Evolutionary conservation across 2,797 vertebrate genomes (phyloP).

Genomic region (Antrozous pallidus): DNA sequence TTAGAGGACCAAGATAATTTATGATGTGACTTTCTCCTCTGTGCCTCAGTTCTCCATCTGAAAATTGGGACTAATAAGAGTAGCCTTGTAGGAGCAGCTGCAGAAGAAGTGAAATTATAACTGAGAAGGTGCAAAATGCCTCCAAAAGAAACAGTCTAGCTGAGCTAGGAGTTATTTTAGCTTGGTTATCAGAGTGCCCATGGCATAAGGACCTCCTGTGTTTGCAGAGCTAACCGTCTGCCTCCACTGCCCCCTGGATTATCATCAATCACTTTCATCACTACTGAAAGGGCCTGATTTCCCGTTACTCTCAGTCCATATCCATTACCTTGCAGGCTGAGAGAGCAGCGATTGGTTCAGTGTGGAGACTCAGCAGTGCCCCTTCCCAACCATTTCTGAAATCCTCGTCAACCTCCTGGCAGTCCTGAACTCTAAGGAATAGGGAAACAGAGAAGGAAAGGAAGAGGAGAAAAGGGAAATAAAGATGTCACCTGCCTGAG

Average conservation of each 20-base stretch:
- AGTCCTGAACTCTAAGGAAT: neutral
- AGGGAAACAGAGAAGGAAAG: neutral
- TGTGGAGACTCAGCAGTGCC: neutral
- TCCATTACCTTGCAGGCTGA: neutral
- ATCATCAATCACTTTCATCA: neutral
- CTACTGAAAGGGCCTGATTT: neutral
- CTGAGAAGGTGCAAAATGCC: neutral
- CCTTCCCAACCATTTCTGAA: neutral
- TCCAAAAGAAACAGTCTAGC: neutral
- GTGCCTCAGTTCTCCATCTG: slow-evolving; percentile 14
- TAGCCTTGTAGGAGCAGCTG: neutral
- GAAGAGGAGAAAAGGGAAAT: neutral
- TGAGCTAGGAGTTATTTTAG: neutral
- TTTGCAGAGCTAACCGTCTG: neutral
- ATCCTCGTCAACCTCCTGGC: neutral
- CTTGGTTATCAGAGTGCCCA: neutral
- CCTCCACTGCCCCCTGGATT: neutral
- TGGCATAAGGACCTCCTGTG: neutral
- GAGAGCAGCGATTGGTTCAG: neutral
- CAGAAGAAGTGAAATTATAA: neutral
- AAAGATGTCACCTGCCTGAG: neutral
- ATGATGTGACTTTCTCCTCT: neutral
- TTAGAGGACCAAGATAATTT: neutral
- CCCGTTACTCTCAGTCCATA: neutral
- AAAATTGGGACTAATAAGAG: neutral